phyloP scores from a whole-genome alignment of 2,113 vertebrate species.

The Muntiacus reevesi region DNA sequence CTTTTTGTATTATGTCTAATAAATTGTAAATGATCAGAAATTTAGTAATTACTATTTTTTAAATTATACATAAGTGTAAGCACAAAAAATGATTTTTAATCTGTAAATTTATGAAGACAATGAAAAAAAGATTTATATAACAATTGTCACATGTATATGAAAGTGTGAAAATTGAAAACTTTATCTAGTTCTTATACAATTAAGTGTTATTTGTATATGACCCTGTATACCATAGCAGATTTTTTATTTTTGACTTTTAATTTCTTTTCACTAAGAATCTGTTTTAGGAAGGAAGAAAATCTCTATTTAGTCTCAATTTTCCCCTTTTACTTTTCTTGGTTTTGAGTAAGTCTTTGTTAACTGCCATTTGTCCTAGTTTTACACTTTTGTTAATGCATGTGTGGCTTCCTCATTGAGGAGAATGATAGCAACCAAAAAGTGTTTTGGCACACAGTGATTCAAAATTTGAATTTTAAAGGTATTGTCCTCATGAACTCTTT shows the following conservation, averaged over 20 bases:
- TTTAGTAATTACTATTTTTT: background rate
- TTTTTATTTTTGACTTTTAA: slow-evolving; percentile 21
- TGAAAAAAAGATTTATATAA: background rate
- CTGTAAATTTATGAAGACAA: background rate
- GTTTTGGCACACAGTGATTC: background rate
- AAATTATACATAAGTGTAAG: background rate
- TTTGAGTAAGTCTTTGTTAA: background rate
- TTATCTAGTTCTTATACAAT: background rate
- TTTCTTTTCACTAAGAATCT: background rate
- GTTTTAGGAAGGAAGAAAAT: background rate
- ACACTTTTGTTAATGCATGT: background rate
- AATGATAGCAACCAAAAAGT: background rate
- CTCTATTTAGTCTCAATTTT: background rate
- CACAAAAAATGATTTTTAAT: background rate
- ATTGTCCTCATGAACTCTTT: background rate
- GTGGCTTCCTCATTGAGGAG: background rate
- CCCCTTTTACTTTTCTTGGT: background rate
- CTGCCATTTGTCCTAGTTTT: background rate
- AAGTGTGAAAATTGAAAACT: background rate
- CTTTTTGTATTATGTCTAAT: background rate
- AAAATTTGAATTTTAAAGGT: slow-evolving; percentile 2
- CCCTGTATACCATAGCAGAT: background rate
- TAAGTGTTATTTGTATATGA: background rate
- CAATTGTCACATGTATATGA: background rate
- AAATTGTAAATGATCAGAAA: background rate